phyloP scores from a whole-genome alignment of 1,140 invertebrate species.

The Tribolium castaneum region DNA sequence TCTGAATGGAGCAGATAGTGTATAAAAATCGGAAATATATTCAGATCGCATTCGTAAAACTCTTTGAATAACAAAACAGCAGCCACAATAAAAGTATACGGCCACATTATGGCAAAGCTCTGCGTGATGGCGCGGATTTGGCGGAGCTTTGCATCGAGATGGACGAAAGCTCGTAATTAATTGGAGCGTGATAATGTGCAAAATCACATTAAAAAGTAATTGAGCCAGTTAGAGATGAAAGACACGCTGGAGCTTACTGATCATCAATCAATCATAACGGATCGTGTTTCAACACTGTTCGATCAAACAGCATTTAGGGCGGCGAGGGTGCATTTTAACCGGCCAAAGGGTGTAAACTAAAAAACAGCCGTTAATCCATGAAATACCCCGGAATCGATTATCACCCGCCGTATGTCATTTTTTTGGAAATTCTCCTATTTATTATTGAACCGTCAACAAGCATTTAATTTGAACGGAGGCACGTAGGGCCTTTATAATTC shows the following conservation, averaged over 20 bases:
- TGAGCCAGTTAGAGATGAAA: constrained; percentile 43
- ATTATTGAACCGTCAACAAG: constrained; percentile 32
- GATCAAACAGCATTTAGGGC: constrained; percentile 43
- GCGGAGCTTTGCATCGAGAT: constrained; percentile 43
- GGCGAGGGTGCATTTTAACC: constrained; percentile 47
- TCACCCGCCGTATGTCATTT: constrained; percentile 16
- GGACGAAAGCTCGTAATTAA: constrained; percentile 25
- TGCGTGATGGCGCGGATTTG: constrained; percentile 23
- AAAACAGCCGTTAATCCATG: constrained; percentile 45
- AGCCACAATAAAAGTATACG: constrained; percentile 55
- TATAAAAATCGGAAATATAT: constrained; percentile 52
- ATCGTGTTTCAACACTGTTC: constrained; percentile 30
- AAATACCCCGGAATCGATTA: constrained; percentile 54
- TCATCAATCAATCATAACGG: constrained; percentile 46
- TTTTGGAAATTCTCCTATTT: constrained; percentile 7
- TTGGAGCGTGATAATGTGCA: constrained; percentile 5
- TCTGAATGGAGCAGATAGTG: constrained; percentile 46
- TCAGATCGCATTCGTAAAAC: constrained; percentile 49
- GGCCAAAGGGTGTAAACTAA: constrained; percentile 49
- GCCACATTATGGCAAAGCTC: constrained; percentile 52
- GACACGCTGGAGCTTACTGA: constrained; percentile 41
- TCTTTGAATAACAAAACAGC: constrained; percentile 55
- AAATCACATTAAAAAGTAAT: constrained; percentile 46
- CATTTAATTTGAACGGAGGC: constrained; percentile 35
- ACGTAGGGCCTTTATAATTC: constrained; percentile 53